Evolutionary conservation across 1,140 invertebrate genomes (phyloP).

Genomic region (Monochamus saltuarius): DNA sequence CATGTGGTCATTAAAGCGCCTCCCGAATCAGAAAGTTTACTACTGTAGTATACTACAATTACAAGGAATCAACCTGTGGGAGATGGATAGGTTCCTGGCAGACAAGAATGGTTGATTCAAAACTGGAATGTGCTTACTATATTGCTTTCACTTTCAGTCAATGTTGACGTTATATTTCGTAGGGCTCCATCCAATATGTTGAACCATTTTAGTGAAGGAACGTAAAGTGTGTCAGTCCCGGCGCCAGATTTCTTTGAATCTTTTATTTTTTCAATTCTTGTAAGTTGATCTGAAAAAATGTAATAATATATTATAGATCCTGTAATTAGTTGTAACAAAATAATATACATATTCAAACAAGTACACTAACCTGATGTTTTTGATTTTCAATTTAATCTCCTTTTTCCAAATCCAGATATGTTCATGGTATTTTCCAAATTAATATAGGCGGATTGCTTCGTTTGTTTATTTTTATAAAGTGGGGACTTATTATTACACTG

Average conservation of each 20-base stretch:
- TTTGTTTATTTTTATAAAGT: slow-evolving; percentile 20
- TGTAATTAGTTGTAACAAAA: slow-evolving; percentile 10
- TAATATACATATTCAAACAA: slow-evolving; percentile 13
- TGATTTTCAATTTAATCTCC: slow-evolving; percentile 26
- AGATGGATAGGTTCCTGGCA: slow-evolving; percentile 19
- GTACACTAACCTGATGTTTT: slow-evolving; percentile 27
- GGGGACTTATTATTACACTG: slow-evolving; percentile 19
- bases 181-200: slow-evolving; percentile 21
- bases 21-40: neutral
- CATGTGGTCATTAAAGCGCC: slow-evolving; percentile 9
- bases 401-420: slow-evolving; percentile 22
- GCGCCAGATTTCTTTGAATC: slow-evolving; percentile 19
- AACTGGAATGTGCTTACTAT: slow-evolving; percentile 15
- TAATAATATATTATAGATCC: slow-evolving; percentile 4
- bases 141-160: slow-evolving; percentile 23
- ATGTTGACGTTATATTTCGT: slow-evolving; percentile 12
- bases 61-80: slow-evolving; percentile 21
- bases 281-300: slow-evolving; percentile 20
- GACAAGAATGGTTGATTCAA: slow-evolving; percentile 20
- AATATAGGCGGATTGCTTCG: slow-evolving; percentile 21
- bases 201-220: slow-evolving; percentile 28
- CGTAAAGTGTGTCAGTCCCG: slow-evolving; percentile 22
- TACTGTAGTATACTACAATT: slow-evolving; percentile 41
- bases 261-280: slow-evolving; percentile 24
- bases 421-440: slow-evolving; percentile 24